These are phyloP conservation scores for Tauraco erythrolophus DNA, from an alignment of 2,113 vertebrate species.

Conservation along the genomic window DNA sequence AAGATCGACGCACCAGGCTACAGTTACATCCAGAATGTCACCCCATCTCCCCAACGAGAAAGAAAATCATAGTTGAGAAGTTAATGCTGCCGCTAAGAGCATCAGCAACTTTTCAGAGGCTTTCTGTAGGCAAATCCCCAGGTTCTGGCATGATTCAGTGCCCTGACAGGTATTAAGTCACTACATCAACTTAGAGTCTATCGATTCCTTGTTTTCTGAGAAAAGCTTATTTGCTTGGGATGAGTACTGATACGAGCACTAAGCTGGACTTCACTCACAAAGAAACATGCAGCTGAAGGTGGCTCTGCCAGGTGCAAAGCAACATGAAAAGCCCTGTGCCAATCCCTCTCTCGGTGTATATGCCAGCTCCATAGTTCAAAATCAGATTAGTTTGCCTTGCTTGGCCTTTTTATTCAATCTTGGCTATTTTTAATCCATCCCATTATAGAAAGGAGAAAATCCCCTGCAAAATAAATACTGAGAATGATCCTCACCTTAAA, in stretches of 20 bases:
- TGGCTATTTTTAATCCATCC: constrained; percentile 12
- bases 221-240: background rate
- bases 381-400: background rate
- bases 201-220: background rate
- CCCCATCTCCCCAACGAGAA: background rate
- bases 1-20: background rate
- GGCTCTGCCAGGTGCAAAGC: background rate
- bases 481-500: background rate
- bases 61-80: background rate
- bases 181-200: background rate
- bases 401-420: background rate
- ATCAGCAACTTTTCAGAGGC: background rate
- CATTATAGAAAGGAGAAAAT: background rate
- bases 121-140: background rate
- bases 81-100: background rate
- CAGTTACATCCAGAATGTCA: fast-evolving
- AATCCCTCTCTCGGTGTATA: background rate
- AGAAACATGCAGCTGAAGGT: background rate
- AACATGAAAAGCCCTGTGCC: background rate
- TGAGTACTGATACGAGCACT: background rate
- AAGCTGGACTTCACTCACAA: background rate
- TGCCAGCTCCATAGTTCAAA: background rate
- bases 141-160: background rate
- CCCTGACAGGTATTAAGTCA: background rate
- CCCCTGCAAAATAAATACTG: background rate